phyloP scores from a whole-genome alignment of 2,113 vertebrate genomes.

The Henicopernis longicauda region DNA sequence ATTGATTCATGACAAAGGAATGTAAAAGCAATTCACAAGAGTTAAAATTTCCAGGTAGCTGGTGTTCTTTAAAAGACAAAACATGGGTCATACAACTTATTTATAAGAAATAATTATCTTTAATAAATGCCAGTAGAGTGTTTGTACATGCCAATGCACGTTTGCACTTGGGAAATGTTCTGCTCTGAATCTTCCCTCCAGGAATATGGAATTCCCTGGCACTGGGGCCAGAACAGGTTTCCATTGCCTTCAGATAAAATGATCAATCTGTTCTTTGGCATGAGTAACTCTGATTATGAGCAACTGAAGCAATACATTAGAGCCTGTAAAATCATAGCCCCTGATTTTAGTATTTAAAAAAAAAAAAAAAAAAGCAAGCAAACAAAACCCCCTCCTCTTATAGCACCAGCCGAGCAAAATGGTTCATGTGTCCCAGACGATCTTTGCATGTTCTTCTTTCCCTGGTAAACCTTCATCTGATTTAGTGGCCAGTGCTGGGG shows the following conservation, averaged over 20 bases:
- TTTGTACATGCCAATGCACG: background rate
- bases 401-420: background rate
- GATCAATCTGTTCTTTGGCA: background rate
- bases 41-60: background rate
- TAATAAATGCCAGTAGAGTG: background rate
- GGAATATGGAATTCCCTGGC: background rate
- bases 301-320: background rate
- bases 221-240: background rate
- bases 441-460: background rate
- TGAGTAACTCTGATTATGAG: background rate
- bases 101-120: background rate
- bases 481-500: background rate
- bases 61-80: background rate
- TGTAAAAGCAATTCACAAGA: background rate
- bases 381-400: background rate
- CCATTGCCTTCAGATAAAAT: background rate
- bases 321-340: background rate
- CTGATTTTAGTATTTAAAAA: background rate
- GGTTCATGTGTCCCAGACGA: rapidly evolving
- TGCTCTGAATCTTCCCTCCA: background rate
- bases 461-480: background rate
- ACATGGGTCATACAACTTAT: too few relatives aligned
- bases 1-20: background rate
- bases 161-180: background rate
- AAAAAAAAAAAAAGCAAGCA: background rate